These are phyloP conservation scores for Pseudobourletiella spinata DNA, from an alignment of 1,140 invertebrate genomes.

Conservation along the genomic window DNA sequence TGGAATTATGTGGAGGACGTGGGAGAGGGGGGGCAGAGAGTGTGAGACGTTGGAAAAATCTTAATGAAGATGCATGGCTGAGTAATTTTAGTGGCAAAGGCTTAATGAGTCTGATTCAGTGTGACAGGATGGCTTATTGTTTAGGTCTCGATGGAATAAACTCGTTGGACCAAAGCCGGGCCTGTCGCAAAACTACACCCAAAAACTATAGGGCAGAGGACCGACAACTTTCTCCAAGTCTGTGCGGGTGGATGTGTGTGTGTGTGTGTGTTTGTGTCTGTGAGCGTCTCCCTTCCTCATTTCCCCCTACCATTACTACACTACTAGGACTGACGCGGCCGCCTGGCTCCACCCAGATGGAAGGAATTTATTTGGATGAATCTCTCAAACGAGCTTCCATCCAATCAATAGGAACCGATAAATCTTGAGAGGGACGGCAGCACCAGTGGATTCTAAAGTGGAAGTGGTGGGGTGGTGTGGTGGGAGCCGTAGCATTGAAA, in stretches of 20 bases:
- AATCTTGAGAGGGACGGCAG: no score
- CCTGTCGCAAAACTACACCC: not conserved
- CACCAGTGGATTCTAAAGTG: no score
- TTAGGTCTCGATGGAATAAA: not conserved
- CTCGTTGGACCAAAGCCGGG: not conserved
- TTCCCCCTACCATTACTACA: no score
- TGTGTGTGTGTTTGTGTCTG: no score
- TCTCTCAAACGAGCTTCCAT: not conserved
- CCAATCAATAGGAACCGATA: not conserved
- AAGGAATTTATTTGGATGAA: not conserved
- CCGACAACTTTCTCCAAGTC: no score
- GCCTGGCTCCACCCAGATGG: no score
- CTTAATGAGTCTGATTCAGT: conserved; percentile 9
- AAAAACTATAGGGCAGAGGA: no score
- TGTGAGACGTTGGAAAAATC: not conserved
- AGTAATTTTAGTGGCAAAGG: conserved; percentile 6
- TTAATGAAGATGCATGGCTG: conserved; percentile 9
- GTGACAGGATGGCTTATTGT: not conserved
- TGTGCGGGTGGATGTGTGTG: no score
- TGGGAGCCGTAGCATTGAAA: not conserved
- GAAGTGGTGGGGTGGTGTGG: no score
- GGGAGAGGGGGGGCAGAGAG: not conserved
- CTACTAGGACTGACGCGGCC: no score
- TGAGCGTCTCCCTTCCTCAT: no score
- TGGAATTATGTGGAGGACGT: no score